Conservation (phyloP, 1,140 invertebrate species). For the Oscheius sp. region DNA sequence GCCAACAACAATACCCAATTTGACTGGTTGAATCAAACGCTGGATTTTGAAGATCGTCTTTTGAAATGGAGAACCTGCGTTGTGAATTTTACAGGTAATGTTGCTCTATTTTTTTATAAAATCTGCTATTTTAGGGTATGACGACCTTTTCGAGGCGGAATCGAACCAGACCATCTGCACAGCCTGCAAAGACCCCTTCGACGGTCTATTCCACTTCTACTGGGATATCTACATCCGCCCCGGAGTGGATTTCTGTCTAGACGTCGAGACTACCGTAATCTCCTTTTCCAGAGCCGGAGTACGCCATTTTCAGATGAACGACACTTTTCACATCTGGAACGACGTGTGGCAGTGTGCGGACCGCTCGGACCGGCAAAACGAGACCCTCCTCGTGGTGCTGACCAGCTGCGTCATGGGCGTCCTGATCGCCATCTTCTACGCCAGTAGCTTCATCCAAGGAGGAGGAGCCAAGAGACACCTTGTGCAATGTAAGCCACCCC, state of each 20-base stretch:
- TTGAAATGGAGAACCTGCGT: constrained; percentile 47
- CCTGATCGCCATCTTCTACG: constrained; percentile 45
- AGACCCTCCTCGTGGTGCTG: constrained; percentile 43
- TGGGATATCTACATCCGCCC: constrained; percentile 57
- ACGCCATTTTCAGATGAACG: constrained; percentile 48
- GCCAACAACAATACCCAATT: constrained; percentile 30
- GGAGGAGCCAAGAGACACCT: constrained; percentile 43
- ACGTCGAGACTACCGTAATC: constrained; percentile 50
- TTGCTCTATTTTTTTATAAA: neutral
- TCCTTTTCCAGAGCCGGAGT: neutral
- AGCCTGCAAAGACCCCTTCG: constrained; percentile 41
- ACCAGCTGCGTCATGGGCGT: constrained; percentile 37
- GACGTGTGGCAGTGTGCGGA: constrained; percentile 50
- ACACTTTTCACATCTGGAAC: constrained; percentile 56
- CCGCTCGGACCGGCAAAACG: constrained; percentile 36
- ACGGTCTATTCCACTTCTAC: constrained; percentile 49
- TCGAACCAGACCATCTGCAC: constrained; percentile 45
- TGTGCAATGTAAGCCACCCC: constrained; percentile 44
- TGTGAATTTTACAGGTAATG: constrained; percentile 30
- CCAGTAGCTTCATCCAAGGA: constrained; percentile 53
- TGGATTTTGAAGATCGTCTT: constrained; percentile 38
- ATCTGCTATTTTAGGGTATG: neutral
- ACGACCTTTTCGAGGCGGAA: neutral
- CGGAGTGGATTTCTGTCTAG: constrained; percentile 47
- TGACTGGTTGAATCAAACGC: constrained; percentile 44